Base-by-base conservation (phyloP, 2,113 vertebrate genomes). In the Macquaria ambigua region DNA sequence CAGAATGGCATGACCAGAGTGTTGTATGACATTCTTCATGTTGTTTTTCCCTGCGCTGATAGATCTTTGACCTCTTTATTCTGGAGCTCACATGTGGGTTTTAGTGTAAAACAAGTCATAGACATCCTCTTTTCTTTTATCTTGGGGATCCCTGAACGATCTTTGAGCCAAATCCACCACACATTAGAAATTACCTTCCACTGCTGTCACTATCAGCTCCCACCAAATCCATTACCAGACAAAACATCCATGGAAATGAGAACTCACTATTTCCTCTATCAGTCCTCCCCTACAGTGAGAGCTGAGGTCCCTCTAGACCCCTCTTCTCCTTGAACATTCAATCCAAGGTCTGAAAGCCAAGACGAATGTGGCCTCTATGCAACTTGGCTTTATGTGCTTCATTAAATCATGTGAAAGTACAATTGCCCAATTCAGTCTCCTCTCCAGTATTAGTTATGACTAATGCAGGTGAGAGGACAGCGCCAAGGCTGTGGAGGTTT, bases 161-260 rank as follows among this genome's bases (percentile, higher is more conserved):
- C 56, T 67, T 58, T 37, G 43, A 78, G 46, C 28, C 39, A 73
- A 74, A 78, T 78, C 50, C 28, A 39, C 61, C 2, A 3, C 28
- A 67, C 74, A 80, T 82, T 74, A 75, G 21, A 84, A 75, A 74
- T 84, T 63, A 89, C 91, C 86, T 90, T 88, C 55, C 3, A 5
- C 41, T 37, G 70, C 70, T 43, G 59, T 87, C 74, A 23, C 85
- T 61, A 66, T 83, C 79, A 69, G 72, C 52, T 85, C 63, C 41
- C 68, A 83, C 34, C 73, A 56, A 84, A 88, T 39, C 80, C 81
- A 93, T 89, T 85, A 88, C 37, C 77, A 82, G 83, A 85, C 77
- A 82, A 87, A 75, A 87, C 83, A 87, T 88, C 67, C 78, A 80
- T 64, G 72, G 85, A 85, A 86, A 84, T 81, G 79, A 87, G 79